A percentile compares a stretch with the other conserved stretches of the same genome.
Evolutionary conservation across 2,113 vertebrate species (phyloP).

Genomic region (Actinemys pallida): DNA sequence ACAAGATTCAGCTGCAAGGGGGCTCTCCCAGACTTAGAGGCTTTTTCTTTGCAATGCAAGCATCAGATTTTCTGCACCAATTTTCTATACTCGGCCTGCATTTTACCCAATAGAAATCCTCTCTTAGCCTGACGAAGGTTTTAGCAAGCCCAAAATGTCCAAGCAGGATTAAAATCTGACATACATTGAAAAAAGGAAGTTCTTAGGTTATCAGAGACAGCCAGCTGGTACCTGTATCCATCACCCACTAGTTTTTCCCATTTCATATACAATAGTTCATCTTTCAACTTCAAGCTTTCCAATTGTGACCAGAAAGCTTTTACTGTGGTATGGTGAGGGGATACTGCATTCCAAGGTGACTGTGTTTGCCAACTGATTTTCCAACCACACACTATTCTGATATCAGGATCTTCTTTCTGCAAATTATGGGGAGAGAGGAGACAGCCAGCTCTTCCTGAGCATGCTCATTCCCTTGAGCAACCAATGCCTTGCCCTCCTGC

Average conservation of each 20-base stretch:
- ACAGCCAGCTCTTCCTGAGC: background rate
- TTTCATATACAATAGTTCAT: background rate
- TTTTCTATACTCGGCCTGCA: background rate
- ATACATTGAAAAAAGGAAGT: no score
- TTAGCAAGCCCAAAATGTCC: background rate
- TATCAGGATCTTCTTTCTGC: background rate
- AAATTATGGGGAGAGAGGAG: background rate
- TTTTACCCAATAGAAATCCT: background rate
- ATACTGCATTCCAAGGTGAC: background rate
- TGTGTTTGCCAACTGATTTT: background rate
- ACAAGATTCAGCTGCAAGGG: no score
- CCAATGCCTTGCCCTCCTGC: background rate
- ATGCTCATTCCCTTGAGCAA: background rate
- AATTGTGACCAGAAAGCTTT: background rate
- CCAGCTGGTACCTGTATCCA: background rate
- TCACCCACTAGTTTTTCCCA: background rate
- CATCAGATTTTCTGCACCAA: background rate
- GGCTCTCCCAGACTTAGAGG: no score
- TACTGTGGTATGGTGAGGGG: background rate
- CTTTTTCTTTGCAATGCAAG: background rate
- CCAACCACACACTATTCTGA: background rate
- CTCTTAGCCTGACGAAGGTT: background rate
- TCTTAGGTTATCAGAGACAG: background rate
- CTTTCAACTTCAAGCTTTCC: background rate
- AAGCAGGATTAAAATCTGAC: background rate